phyloP scores from a whole-genome alignment of 2,113 vertebrate species.

The Enhydra lutris region DNA sequence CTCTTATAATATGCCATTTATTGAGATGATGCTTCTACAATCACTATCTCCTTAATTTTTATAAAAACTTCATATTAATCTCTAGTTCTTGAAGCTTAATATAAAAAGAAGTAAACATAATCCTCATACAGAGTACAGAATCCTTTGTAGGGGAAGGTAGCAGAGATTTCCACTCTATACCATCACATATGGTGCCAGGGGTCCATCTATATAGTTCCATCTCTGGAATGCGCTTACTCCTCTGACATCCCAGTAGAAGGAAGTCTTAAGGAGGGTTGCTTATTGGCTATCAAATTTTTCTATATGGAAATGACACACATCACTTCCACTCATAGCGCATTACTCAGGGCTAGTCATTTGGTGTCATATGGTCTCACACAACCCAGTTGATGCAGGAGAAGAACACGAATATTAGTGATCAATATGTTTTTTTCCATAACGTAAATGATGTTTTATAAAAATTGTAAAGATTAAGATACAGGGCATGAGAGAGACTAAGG shows the following conservation, averaged over 20 bases:
- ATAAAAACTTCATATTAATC: not conserved
- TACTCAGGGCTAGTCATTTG: not conserved
- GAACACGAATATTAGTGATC: not conserved
- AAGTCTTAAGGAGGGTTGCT: not conserved
- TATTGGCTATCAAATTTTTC: not conserved
- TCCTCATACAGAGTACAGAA: not conserved
- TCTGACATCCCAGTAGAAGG: not conserved
- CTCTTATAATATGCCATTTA: not conserved
- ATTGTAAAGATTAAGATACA: not conserved
- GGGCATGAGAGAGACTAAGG: not conserved
- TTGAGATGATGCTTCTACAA: not conserved
- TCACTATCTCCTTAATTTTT: not conserved
- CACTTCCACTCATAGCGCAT: not conserved
- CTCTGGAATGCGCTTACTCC: not conserved
- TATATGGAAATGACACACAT: not conserved
- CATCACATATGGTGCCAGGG: not conserved
- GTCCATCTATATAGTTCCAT: not conserved
- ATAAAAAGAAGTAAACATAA: not conserved
- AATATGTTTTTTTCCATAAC: not conserved
- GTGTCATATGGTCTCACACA: not conserved
- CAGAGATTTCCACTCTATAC: not conserved
- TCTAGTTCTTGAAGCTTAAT: not conserved
- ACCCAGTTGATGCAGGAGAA: not conserved
- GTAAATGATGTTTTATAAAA: not conserved
- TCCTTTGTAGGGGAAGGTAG: not conserved